Percentiles rank a stretch among this genome's conserved stretches.
Conservation (phyloP, 2,888 invertebrate genomes). For the Latrodectus hesperus region DNA sequence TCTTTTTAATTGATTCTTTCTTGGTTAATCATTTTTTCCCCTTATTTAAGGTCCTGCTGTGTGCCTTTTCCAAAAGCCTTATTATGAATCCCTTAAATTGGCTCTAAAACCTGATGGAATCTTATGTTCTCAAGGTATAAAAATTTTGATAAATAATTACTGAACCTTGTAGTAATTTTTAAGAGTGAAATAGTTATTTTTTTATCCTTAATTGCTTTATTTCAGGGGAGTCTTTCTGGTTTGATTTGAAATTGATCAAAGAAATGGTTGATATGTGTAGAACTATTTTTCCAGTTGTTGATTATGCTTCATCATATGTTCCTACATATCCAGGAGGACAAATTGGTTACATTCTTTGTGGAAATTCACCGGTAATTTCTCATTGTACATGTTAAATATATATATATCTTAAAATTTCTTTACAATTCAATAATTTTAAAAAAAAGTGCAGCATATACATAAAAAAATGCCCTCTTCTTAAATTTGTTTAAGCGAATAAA, state of each 20-base stretch:
- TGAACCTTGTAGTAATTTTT: not conserved
- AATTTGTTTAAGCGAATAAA: no score
- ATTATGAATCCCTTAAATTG: slow-evolving; percentile 87
- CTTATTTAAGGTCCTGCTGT: slow-evolving; percentile 80
- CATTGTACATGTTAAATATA: not conserved
- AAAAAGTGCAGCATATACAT: no score
- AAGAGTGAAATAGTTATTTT: not conserved
- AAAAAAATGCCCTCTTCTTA: no score
- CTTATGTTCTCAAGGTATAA: slow-evolving; percentile 88
- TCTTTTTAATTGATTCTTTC: no score
- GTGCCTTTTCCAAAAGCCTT: slow-evolving; percentile 85
- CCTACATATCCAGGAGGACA: slow-evolving; percentile 98
- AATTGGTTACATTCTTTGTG: slow-evolving; percentile 95
- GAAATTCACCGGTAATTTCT: slow-evolving; percentile 80
- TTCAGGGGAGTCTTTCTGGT: slow-evolving; percentile 83
- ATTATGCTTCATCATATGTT: slow-evolving; percentile 88
- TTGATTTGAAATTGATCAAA: slow-evolving; percentile 84
- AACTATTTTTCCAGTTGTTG: slow-evolving; percentile 85
- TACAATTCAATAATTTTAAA: not conserved
- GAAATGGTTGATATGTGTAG: slow-evolving; percentile 85
- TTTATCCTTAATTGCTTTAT: slow-evolving; percentile 21
- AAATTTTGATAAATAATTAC: not conserved
- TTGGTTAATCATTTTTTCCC: no score
- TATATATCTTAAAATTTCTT: not conserved
- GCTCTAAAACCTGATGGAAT: slow-evolving; percentile 90